A percentile compares a stretch with the other conserved stretches of the same genome.
phyloP scores from a whole-genome alignment of 2,888 invertebrate species.

The Eristalinus sepulchralis region DNA sequence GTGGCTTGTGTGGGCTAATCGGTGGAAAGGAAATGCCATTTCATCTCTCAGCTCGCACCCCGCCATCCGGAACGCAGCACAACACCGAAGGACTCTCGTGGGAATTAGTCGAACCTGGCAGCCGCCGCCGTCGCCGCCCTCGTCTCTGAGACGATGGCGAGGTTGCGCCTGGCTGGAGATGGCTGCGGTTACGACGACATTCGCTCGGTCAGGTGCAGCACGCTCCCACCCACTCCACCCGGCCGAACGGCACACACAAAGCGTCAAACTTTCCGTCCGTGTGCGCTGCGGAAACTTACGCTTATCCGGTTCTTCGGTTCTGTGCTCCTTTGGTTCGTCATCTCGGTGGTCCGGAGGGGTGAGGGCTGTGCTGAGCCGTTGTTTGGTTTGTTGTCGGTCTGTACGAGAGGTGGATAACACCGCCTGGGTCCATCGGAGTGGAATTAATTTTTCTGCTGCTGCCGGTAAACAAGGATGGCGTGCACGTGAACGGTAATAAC shows the following conservation, averaged over 20 bases:
- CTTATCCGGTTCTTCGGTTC: constrained; percentile 49
- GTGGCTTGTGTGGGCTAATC: neutral
- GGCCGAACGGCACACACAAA: neutral
- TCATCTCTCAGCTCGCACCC: too few relatives aligned
- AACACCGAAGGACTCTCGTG: neutral
- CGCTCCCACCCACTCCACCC: neutral
- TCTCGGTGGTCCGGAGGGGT: too few relatives aligned
- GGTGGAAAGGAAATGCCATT: neutral
- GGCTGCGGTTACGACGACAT: neutral
- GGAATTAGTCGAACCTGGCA: neutral
- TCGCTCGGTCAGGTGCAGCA: neutral
- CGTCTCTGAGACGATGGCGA: neutral
- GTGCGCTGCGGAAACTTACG: constrained; percentile 44
- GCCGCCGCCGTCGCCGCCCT: neutral
- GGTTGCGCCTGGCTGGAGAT: neutral
- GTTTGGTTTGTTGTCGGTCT: constrained; percentile 1
- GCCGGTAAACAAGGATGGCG: constrained; percentile 49
- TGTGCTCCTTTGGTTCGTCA: too few relatives aligned
- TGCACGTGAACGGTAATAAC: constrained; percentile 58
- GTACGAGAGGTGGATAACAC: neutral
- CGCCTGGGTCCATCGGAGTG: constrained; percentile 52
- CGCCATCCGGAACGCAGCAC: neutral
- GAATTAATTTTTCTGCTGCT: constrained; percentile 47
- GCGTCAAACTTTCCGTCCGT: constrained; percentile 29
- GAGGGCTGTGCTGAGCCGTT: constrained; percentile 23